Percentiles rank a stretch among this genome's conserved stretches.
Conservation (phyloP, 2,113 vertebrate genomes). For the Argyrosomus japonicus region DNA sequence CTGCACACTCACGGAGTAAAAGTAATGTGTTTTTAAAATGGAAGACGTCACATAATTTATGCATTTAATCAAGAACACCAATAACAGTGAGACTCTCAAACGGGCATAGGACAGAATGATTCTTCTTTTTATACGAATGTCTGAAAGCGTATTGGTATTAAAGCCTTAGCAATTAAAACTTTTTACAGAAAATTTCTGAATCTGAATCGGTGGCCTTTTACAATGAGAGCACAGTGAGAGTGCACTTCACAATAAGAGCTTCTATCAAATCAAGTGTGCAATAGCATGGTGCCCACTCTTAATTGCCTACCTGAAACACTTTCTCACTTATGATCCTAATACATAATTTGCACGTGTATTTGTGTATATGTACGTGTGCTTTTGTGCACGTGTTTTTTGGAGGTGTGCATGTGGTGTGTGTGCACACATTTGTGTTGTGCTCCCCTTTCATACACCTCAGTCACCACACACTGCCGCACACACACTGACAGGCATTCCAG, state of each 20-base stretch:
- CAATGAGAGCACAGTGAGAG: conserved; percentile 46
- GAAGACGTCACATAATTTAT: neutral
- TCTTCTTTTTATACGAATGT: neutral
- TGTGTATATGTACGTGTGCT: neutral
- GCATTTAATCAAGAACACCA: neutral
- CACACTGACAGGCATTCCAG: conserved; percentile 64
- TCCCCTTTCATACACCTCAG: conserved; percentile 16
- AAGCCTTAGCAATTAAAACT: neutral
- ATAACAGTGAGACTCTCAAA: neutral
- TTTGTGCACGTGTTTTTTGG: conserved; percentile 1
- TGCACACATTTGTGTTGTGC: neutral
- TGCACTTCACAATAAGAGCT: conserved; percentile 48
- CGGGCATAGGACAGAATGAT: neutral
- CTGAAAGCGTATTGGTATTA: neutral
- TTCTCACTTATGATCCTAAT: conserved; percentile 18
- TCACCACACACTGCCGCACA: conserved; percentile 32
- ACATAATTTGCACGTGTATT: conserved; percentile 23
- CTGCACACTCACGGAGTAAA: neutral
- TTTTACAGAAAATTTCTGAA: conserved; percentile 37
- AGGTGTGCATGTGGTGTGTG: neutral
- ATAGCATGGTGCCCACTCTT: conserved; percentile 6
- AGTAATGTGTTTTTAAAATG: neutral
- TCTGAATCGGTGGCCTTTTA: conserved; percentile 41
- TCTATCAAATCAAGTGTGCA: conserved; percentile 43
- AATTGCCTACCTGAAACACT: conserved; percentile 20